phyloP scores from a whole-genome alignment of 1,140 invertebrate genomes.

The Drosophila tsacasi region DNA sequence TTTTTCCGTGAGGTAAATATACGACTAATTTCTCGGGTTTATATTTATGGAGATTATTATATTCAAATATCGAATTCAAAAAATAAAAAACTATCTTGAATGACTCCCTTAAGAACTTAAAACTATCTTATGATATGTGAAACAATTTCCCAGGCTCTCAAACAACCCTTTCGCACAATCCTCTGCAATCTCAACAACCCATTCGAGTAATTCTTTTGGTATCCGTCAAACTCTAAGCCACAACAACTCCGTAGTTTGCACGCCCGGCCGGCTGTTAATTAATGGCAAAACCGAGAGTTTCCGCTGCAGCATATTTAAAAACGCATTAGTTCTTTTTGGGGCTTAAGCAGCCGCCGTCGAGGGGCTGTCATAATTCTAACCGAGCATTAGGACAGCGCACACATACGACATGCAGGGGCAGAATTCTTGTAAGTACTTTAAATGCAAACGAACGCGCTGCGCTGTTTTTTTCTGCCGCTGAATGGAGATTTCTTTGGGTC shows the following conservation, averaged over 20 bases:
- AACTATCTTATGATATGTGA: slow-evolving; percentile 1
- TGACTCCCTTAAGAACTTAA: not conserved
- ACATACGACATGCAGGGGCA: slow-evolving; percentile 17
- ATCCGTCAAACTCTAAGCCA: slow-evolving; percentile 23
- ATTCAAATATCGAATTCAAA: no score
- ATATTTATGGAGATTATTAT: no score
- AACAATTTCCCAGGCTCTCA: slow-evolving; percentile 1
- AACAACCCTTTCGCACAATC: slow-evolving; percentile 9
- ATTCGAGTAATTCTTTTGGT: slow-evolving; percentile 24
- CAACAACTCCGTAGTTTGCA: slow-evolving; percentile 35
- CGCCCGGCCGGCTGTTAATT: slow-evolving; percentile 63
- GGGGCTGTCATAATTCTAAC: slow-evolving; percentile 63
- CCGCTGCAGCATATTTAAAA: slow-evolving; percentile 80
- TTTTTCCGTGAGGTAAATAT: not conserved
- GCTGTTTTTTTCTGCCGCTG: slow-evolving; percentile 9
- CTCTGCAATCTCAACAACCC: slow-evolving; percentile 18
- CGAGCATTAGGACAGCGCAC: slow-evolving; percentile 24
- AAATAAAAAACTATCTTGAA: no score
- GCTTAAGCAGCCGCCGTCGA: slow-evolving; percentile 19
- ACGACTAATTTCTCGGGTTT: not conserved
- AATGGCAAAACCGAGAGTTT: slow-evolving; percentile 64
- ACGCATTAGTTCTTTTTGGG: slow-evolving; percentile 68
- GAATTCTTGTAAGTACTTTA: slow-evolving; percentile 72
- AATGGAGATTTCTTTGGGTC: slow-evolving; percentile 4
- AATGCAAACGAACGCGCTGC: slow-evolving; percentile 49